Percentiles rank a stretch among this genome's conserved stretches.
These are phyloP conservation scores for Psophia crepitans DNA, from an alignment of 2,113 vertebrate species.

Conservation along the genomic window DNA sequence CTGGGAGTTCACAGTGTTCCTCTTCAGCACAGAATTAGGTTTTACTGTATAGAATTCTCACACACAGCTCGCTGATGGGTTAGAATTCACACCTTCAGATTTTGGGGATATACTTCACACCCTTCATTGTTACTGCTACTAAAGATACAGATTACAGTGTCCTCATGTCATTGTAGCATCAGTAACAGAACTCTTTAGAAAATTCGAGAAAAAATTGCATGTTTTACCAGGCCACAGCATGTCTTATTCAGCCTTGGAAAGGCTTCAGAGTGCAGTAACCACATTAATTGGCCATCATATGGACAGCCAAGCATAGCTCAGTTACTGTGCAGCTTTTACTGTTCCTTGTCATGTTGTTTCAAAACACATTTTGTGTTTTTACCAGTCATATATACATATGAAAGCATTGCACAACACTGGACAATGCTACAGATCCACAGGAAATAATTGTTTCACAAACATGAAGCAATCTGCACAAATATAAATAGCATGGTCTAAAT, in stretches of 20 bases:
- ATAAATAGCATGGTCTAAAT: neutral
- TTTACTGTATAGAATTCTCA: constrained; percentile 49
- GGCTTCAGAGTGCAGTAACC: constrained; percentile 24
- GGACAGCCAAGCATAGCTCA: neutral
- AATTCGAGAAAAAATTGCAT: neutral
- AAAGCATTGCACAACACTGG: constrained; percentile 18
- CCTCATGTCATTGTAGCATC: constrained; percentile 33
- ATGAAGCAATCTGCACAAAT: constrained; percentile 30
- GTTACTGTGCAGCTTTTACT: constrained; percentile 13
- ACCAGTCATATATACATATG: constrained; percentile 18
- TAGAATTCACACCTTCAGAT: constrained; percentile 40
- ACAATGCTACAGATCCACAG: constrained; percentile 30
- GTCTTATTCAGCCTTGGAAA: constrained; percentile 17
- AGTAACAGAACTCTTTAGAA: neutral
- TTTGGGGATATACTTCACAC: constrained; percentile 62
- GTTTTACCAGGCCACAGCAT: neutral
- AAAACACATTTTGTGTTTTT: constrained; percentile 20
- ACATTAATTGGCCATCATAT: neutral
- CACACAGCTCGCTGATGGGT: neutral
- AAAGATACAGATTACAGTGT: constrained; percentile 22
- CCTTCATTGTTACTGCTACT: constrained; percentile 35
- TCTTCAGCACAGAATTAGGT: constrained; percentile 40
- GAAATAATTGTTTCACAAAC: constrained; percentile 32
- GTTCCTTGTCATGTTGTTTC: constrained; percentile 8
- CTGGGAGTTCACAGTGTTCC: constrained; percentile 38